Evolutionary conservation across 64 coral and sea anemone genomes (phyloP).

Genomic region (Stichodactyla mertensii): DNA sequence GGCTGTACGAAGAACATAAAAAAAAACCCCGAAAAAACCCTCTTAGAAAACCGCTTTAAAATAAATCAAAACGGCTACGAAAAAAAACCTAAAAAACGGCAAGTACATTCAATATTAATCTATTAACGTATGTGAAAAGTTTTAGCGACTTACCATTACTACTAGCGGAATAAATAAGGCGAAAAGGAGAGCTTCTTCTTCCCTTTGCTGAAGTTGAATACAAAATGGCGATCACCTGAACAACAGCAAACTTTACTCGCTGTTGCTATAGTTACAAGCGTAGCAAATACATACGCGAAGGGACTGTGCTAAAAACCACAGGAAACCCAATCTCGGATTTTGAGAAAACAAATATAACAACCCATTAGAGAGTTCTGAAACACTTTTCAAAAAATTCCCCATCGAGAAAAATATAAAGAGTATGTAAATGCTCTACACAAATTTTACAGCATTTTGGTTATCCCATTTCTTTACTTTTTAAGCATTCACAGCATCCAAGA

Average conservation of each 20-base stretch:
- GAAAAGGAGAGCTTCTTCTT: not conserved
- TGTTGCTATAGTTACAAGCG: not conserved
- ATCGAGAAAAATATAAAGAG: not conserved
- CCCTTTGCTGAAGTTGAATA: not conserved
- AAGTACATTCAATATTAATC: not conserved
- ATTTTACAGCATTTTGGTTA: not conserved
- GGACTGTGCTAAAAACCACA: not conserved
- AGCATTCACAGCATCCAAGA: too few relatives aligned
- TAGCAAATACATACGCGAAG: not conserved
- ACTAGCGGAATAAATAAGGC: not conserved
- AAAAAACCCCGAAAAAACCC: not conserved
- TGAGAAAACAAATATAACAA: too few relatives aligned
- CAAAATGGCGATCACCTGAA: slow-evolving; percentile 21
- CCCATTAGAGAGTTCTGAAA: too few relatives aligned
- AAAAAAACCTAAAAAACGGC: not conserved
- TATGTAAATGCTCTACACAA: not conserved
- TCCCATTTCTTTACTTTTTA: too few relatives aligned
- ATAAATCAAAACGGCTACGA: not conserved
- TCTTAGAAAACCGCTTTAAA: slow-evolving; percentile 6
- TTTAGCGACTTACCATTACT: not conserved
- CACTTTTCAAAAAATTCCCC: not conserved
- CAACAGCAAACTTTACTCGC: slow-evolving; percentile 16
- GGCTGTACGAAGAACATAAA: slow-evolving; percentile 41
- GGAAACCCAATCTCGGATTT: not conserved
- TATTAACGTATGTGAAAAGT: not conserved